Evolutionary conservation across 2,888 invertebrate genomes (phyloP), one percentile per base, ranked within the genome.

Genomic region (Andrena fulva): DNA sequence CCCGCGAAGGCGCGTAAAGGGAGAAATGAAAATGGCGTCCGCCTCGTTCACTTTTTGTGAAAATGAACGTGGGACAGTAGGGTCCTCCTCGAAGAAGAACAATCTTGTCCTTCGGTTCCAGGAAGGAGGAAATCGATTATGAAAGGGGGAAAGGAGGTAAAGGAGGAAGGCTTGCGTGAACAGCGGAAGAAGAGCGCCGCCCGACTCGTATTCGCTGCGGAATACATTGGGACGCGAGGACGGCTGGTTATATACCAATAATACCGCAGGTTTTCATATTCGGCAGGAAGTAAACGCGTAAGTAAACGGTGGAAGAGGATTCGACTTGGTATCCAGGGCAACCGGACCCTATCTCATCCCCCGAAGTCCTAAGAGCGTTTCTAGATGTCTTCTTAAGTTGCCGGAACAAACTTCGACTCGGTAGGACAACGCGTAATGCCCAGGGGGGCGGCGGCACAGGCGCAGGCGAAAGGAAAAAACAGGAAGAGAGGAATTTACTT

Each of bases 241-340:
- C 52, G 62, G 67, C 67, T 56, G 79, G 74, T 67, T 71, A 67
- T 64, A n/a, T 27, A 48, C 64, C 78, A 79, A 82, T 83, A 78
- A 85, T 82, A 80, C 74, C 80, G 64, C 73, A 77, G 85, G 84
- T 85, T 88, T 82, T 89, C 84, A 85, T 84, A 88, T 87, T 89
- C 84, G 82, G 82, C 72, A 77, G 82, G 77, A 86, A 84, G 85
- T 90, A 87, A 89, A 88, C 85, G 88, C 85, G 86, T 87, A 85
- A 90, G 87, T 86, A 88, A 87, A 88, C 87, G 82, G 74, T 71
- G 66, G 67, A 85, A 76, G 74, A 89, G 86, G 85, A 89, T 85
- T 84, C 85, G 89, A 89, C 89, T 88, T 77, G 88, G 91, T 91
- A 89, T 90, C 91, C 91, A 91, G 90, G 91, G 91, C 90, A 91